phyloP scores from a whole-genome alignment of 2,888 invertebrate genomes.

The Dysmachus trigonus region DNA sequence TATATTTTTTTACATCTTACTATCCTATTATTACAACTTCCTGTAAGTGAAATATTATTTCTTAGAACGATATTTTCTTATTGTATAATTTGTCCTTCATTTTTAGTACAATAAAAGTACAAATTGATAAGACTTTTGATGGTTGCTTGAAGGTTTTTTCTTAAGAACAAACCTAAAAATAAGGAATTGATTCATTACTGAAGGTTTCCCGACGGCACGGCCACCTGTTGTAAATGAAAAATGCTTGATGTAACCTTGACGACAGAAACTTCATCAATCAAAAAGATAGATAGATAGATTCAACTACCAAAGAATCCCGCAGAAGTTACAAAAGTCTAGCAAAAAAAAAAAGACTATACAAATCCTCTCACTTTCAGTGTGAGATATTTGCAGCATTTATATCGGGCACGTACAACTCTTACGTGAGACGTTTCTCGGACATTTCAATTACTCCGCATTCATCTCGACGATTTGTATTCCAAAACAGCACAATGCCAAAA shows the following conservation, averaged over 20 bases:
- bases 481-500: not conserved
- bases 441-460: slow-evolving; percentile 37
- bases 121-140: too few relatives aligned
- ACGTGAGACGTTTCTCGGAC: slow-evolving; percentile 38
- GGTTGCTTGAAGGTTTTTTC: too few relatives aligned
- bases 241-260: not conserved
- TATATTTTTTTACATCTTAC: too few relatives aligned
- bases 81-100: too few relatives aligned
- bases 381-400: not conserved
- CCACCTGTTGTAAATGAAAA: not conserved
- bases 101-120: too few relatives aligned
- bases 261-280: not conserved
- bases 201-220: too few relatives aligned
- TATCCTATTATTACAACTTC: too few relatives aligned
- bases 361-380: slow-evolving; percentile 20
- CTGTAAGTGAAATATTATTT: too few relatives aligned
- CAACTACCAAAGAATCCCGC: not conserved
- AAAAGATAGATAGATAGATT: not conserved
- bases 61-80: too few relatives aligned
- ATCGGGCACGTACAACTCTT: slow-evolving; percentile 26
- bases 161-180: too few relatives aligned
- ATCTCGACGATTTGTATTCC: slow-evolving; percentile 35
- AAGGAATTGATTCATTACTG: too few relatives aligned
- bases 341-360: not conserved
- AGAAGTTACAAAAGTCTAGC: not conserved